These are phyloP conservation scores for Chrysemys picta DNA, from an alignment of 2,113 vertebrate species.

Conservation along the genomic window DNA sequence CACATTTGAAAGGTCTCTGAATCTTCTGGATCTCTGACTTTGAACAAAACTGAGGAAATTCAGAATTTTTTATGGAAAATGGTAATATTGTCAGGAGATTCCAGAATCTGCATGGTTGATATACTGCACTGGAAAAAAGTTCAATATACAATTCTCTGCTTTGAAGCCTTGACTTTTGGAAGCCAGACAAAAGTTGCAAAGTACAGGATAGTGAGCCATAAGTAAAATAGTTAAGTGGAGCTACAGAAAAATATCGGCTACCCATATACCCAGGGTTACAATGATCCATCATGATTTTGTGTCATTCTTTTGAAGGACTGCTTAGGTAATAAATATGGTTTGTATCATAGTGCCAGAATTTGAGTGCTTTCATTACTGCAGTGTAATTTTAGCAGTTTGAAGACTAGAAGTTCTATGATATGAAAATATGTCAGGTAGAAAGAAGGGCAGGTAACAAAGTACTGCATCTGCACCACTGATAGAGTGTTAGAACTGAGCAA, in stretches of 20 bases:
- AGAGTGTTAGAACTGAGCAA: neutral
- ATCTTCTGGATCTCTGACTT: neutral
- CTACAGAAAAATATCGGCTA: neutral
- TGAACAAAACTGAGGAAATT: neutral
- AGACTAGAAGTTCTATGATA: neutral
- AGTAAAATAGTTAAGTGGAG: neutral
- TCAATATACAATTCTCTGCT: neutral
- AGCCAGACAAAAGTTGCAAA: neutral
- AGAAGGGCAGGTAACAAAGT: neutral
- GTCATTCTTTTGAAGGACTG: neutral
- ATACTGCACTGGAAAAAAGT: neutral
- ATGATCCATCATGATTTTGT: neutral
- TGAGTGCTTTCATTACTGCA: neutral
- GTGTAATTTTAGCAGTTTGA: neutral
- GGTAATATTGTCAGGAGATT: neutral
- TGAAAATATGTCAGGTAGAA: neutral
- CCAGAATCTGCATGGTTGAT: neutral
- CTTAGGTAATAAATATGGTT: neutral
- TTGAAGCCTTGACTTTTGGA: neutral
- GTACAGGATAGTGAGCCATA: neutral
- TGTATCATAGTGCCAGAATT: neutral
- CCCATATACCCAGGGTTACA: neutral
- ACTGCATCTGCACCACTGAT: neutral
- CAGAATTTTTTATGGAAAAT: neutral
- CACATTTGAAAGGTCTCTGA: neutral